Evolutionary conservation across 2,888 invertebrate species (phyloP), one percentile per base, ranked within the genome.

Genomic region (Punctoribates punctum): DNA sequence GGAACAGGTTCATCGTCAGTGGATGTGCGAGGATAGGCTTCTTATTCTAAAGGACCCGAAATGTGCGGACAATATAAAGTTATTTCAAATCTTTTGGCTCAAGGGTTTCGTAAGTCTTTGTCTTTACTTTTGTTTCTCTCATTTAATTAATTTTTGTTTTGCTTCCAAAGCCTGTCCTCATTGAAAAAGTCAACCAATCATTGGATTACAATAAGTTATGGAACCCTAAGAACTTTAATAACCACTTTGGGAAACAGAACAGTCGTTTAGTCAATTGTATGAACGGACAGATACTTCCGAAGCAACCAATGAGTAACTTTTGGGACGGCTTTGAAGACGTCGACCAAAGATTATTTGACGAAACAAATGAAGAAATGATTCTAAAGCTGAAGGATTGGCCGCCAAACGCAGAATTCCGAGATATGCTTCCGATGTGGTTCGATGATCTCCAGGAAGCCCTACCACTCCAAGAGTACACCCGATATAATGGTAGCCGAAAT

Each of bases 321-420:
- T 97, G 97, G 97, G 95, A 96, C 83, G 97, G 97, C 9, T 97
- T 97, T 85, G 94, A 95, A 79, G 88, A 90, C 79, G 90, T 92
- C 75, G 88, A 89, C 38, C 92, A 74, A 74, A 27, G 77, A 57
- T 80, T 84, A 70, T 1, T 72, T 11, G 74, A 74, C 13, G 27
- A 72, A 17, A 57, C 51, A n/a, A 77, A 84, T 23, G 81, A 83
- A 57, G 91, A 92, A 0, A 93, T 94, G 93, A 86, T 94, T 80
- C 86, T 95, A 73, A 97, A 98, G 84, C 85, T 98, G 54, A 96
- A 97, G 83, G 97, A 98, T 86, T 98, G 97, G 97, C 97, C 97
- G 0, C 93, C 96, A 0, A 92, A 92, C 42, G 94, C 94, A 82
- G 96, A 96, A 84, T 96, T 96, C 84, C 92, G 93, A 8, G 94